Evolutionary conservation across 2,888 invertebrate genomes (phyloP), one percentile per base, ranked within the genome.

Genomic region (Coremacera marginata): DNA sequence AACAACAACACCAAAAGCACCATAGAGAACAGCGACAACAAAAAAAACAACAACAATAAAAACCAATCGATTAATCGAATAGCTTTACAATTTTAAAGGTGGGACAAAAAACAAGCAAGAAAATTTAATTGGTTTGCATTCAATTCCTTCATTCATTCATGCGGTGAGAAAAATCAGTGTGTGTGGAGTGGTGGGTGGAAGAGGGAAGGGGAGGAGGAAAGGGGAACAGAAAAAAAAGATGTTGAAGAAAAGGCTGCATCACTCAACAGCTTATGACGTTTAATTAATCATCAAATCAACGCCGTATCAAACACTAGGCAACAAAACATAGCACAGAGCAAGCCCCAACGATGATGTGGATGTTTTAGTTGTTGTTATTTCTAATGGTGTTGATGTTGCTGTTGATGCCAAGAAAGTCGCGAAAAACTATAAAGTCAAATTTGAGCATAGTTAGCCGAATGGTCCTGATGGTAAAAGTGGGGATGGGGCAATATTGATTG

Each of bases 241-340:
- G 9, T 14, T 8, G 22, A 49, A n/a, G 25, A 68, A 51, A 34
- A 49, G 49, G 51, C 31, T 11, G 37, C 14, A 51, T 22, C 68
- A 52, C 44, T 68, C 68, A 68, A 22, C 51, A n/a, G 49, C 71
- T 37, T 71, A 37, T 60, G 57, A 71, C 71, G 71, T 60, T 71
- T 71, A 60, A 71, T 71, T 71, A 71, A 71, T 71, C 71, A 71
- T 71, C 71, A 71, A 71, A 71, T 71, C 71, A 71, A 71, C 71
- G 37, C 57, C 60, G 25, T 11, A 70, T 19, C 44, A 14, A 31
- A 65, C 55, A 22, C 22, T 55, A 55, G 8, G 22, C 55, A 55
- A 22, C n/a, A 55, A 55, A 44, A 44, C 44, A 44, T 1, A 1
- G 2, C 44, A 44, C 2, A 44, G 1, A 44, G 11, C 44, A 44